Base-by-base conservation (phyloP, 2,113 vertebrate genomes). In the Microtus ochrogaster region DNA sequence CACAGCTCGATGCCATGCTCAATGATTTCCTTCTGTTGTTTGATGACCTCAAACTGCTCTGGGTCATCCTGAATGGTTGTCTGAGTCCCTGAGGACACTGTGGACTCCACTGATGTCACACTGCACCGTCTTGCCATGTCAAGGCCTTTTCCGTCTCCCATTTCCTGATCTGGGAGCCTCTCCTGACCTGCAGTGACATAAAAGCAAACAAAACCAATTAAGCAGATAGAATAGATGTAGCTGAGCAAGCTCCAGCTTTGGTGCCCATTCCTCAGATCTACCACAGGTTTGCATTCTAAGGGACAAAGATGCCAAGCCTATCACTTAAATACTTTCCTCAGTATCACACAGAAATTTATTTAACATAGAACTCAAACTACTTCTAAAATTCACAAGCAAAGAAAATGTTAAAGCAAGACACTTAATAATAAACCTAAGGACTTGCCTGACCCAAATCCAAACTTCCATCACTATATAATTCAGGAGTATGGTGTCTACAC, bases 1-100 rank as follows among this genome's bases (percentile, higher is more conserved):
- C 98, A 99, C 99, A 99, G 98, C 95, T 99, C 99, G 44, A 99
- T 99, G 97, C 99, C 99, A 2, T 99, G 99, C 96, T 99, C 99
- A 47, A 99, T 99, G 97, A 99, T 99, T 93, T 99, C 99, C 97
- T 99, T 99, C 97, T 99, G 99, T 95, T 99, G 99, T 95, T 99
- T 99, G 98, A 99, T 99, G 87, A 99, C 99, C 98, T 99, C 99
- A 93, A 99, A 99, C 98, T 99, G 99, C 97, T 99, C 99, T 0
- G 99, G 99, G 74, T 99, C 99, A 96, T 99, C 99, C 1, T 98
- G 99, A 96, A 99, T 95, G 19, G 99, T 95, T 6, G 97, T 97
- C 96, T 99, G 98, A n/a, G 98, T 98, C 76, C 99, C 99, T 0
- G 99, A 99, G 0, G 99, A 99, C 3, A 99, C 97, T 0, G 99